These are phyloP conservation scores for Nemotelus nigrinus DNA, from an alignment of 2,888 invertebrate genomes.

Conservation along the genomic window DNA sequence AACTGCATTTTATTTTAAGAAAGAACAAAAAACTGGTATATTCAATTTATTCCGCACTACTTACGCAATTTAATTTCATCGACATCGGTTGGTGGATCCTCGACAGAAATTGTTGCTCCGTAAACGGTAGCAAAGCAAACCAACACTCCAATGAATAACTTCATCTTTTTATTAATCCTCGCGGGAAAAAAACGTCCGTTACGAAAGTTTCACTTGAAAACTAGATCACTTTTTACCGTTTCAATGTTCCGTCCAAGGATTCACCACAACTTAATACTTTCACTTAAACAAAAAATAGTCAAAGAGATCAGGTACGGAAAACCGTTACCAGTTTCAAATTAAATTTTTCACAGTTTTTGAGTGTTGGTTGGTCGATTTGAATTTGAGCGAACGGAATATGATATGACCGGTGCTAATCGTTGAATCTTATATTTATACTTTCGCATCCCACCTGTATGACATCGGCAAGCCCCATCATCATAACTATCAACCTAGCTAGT, in stretches of 20 bases:
- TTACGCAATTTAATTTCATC: slow-evolving; percentile 46
- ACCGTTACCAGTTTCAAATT: background rate
- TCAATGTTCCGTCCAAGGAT: background rate
- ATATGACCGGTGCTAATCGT: slow-evolving; percentile 19
- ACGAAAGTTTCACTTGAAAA: background rate
- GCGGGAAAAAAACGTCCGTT: too few species aligned
- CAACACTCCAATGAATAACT: slow-evolving; percentile 35
- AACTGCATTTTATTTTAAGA: too few species aligned
- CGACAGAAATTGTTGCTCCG: slow-evolving; percentile 27
- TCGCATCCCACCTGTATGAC: slow-evolving; percentile 23
- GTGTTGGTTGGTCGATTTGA: background rate
- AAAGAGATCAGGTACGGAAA: background rate
- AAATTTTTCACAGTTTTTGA: background rate
- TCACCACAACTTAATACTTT: background rate
- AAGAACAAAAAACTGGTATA: too few species aligned
- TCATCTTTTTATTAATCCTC: slow-evolving; percentile 30
- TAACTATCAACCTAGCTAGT: too few species aligned
- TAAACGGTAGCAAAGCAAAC: slow-evolving; percentile 15
- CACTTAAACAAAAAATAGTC: background rate
- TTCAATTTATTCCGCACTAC: background rate
- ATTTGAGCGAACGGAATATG: background rate
- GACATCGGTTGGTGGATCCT: background rate
- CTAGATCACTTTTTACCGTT: background rate
- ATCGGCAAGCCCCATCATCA: too few species aligned
- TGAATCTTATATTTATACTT: slow-evolving; percentile 35